phyloP scores from a whole-genome alignment of 2,113 vertebrate genomes.

The Carollia perspicillata region DNA sequence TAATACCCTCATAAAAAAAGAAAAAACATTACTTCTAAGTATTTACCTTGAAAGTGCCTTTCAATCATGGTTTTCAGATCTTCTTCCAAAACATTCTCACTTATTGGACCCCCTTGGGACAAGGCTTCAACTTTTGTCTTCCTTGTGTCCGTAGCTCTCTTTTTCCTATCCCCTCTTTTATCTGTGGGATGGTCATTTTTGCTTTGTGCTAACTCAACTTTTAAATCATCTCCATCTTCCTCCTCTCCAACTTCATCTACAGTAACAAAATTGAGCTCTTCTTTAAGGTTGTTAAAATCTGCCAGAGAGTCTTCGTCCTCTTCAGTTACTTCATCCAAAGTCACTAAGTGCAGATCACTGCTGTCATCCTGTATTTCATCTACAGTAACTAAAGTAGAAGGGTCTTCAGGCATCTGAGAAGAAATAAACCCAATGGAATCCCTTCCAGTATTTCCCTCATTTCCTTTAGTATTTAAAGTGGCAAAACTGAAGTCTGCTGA shows the following conservation, averaged over 20 bases:
- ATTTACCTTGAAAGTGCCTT: constrained; percentile 58
- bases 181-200: constrained; percentile 45
- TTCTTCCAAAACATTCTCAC: constrained; percentile 31
- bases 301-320: constrained; percentile 83
- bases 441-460: constrained; percentile 45
- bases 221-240: constrained; percentile 79
- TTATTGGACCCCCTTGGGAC: not conserved
- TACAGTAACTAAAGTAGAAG: constrained; percentile 78
- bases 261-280: constrained; percentile 87
- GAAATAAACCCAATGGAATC: constrained; percentile 58
- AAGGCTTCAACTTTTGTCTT: constrained; percentile 58
- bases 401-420: constrained; percentile 78
- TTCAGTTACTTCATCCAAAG: constrained; percentile 82
- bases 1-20: constrained; percentile 46
- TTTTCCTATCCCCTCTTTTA: constrained; percentile 42
- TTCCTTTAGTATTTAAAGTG: constrained; percentile 49
- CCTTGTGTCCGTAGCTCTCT: not conserved
- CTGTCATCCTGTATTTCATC: constrained; percentile 80
- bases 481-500: constrained; percentile 24
- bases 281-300: constrained; percentile 82
- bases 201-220: constrained; percentile 58
- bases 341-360: constrained; percentile 79
- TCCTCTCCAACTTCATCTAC: constrained; percentile 89
- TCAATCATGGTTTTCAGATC: constrained; percentile 29
- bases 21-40: constrained; percentile 40